These are phyloP conservation scores for Nesidiocoris tenuis DNA, from an alignment of 2,888 invertebrate species.

Conservation along the genomic window DNA sequence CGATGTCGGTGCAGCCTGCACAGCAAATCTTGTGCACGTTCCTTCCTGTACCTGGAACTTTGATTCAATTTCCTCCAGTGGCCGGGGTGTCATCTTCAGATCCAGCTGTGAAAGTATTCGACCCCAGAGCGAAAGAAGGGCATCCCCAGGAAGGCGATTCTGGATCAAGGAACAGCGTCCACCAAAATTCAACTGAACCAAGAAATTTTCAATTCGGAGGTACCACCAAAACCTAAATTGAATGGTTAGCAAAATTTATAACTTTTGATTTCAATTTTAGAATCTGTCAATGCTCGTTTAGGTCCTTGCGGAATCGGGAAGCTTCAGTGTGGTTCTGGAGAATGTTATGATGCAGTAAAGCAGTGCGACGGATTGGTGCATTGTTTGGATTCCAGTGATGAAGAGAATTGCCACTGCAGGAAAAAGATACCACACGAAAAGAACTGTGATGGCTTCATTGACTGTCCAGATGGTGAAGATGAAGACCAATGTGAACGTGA, in stretches of 20 bases:
- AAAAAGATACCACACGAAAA: slow-evolving; percentile 66
- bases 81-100: slow-evolving; percentile 9
- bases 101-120: neutral
- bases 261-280: neutral
- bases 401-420: slow-evolving; percentile 70
- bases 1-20: neutral
- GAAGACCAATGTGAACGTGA: slow-evolving; percentile 77
- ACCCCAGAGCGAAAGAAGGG: neutral
- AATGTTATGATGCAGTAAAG: slow-evolving; percentile 60
- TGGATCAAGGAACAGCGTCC: neutral
- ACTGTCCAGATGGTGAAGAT: slow-evolving; percentile 79
- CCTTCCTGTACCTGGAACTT: slow-evolving; percentile 23
- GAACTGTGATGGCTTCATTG: slow-evolving; percentile 77
- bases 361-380: slow-evolving; percentile 75
- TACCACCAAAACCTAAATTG: too few species aligned
- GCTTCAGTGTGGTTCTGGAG: slow-evolving; percentile 45
- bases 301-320: slow-evolving; percentile 41
- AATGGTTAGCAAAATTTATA: too few species aligned
- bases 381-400: slow-evolving; percentile 77
- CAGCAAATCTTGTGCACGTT: slow-evolving; percentile 16
- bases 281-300: neutral
- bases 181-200: too few species aligned
- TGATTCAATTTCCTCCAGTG: slow-evolving; percentile 49
- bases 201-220: too few species aligned
- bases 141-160: neutral